Percentiles rank a stretch among this genome's conserved stretches.
Evolutionary conservation across 1,140 invertebrate species (phyloP).

Genomic region (Nebria ingens): DNA sequence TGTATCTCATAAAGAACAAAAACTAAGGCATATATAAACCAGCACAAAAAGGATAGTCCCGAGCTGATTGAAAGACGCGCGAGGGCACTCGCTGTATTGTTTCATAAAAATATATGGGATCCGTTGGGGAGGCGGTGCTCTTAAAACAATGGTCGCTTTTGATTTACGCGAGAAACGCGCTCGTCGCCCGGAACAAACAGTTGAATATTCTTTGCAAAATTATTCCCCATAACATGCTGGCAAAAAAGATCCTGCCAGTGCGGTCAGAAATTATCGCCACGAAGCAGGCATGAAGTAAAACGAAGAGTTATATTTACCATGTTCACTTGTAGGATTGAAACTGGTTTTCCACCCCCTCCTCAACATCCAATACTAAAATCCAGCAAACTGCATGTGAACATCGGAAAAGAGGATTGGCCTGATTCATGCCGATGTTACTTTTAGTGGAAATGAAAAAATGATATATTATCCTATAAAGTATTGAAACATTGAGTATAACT

Average conservation of each 20-base stretch:
- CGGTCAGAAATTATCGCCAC: background rate
- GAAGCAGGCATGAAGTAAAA: background rate
- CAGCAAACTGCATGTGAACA: too few relatives aligned
- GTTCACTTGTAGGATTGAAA: too few relatives aligned
- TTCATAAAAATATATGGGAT: conserved; percentile 4
- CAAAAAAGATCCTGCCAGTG: conserved; percentile 2
- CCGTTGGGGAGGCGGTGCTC: background rate
- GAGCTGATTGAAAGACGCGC: background rate
- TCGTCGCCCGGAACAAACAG: background rate
- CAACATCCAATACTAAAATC: too few relatives aligned
- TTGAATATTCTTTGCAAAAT: conserved; percentile 1
- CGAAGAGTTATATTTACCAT: too few relatives aligned
- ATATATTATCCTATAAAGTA: too few relatives aligned
- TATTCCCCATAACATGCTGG: background rate
- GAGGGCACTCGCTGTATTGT: background rate
- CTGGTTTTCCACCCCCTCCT: too few relatives aligned
- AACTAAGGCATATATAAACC: background rate
- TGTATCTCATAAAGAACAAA: background rate
- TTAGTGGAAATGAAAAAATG: too few relatives aligned
- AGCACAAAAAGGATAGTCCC: background rate
- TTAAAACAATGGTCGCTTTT: background rate
- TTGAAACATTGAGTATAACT: too few relatives aligned
- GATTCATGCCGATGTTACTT: too few relatives aligned
- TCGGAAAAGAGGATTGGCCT: too few relatives aligned
- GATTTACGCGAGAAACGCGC: background rate